Evolutionary conservation across 2,113 vertebrate genomes (phyloP).

Genomic region (Triplophysa dalaica): DNA sequence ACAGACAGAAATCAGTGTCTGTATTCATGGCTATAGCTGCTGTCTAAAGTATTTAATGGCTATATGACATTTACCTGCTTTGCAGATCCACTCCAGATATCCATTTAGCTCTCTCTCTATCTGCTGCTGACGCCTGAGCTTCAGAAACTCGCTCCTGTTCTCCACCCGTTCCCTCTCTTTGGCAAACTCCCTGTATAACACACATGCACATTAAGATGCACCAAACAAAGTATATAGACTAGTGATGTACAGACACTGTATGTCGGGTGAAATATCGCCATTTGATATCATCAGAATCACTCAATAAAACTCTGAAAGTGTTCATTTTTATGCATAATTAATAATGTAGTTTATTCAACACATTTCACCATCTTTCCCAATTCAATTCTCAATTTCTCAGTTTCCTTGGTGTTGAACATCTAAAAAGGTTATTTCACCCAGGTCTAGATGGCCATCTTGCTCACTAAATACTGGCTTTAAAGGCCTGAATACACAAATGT

Average conservation of each 20-base stretch:
- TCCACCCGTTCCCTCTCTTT: conserved; percentile 93
- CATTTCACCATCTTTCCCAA: too few species aligned
- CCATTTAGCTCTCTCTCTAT: conserved; percentile 92
- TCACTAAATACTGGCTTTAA: too few species aligned
- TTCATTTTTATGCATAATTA: too few species aligned
- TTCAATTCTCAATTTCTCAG: too few species aligned
- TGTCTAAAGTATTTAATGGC: conserved; percentile 14
- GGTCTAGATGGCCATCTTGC: too few species aligned
- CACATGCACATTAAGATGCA: conserved; percentile 24
- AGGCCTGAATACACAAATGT: too few species aligned
- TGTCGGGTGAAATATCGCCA: background rate
- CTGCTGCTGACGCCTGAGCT: conserved; percentile 89
- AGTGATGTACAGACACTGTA: background rate
- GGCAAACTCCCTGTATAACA: conserved; percentile 84
- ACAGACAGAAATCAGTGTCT: conserved; percentile 6
- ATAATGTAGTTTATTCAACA: too few species aligned
- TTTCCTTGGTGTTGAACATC: too few species aligned
- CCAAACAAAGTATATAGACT: conserved; percentile 10
- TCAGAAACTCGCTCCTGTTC: conserved; percentile 89
- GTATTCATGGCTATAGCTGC: conserved; percentile 21
- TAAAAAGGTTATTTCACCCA: background rate
- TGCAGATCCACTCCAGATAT: conserved; percentile 95
- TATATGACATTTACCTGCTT: conserved; percentile 79
- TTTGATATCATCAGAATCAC: background rate
- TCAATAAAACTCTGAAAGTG: background rate